Conservation (phyloP, 2,113 vertebrate genomes). For the Hemicordylus capensis region DNA sequence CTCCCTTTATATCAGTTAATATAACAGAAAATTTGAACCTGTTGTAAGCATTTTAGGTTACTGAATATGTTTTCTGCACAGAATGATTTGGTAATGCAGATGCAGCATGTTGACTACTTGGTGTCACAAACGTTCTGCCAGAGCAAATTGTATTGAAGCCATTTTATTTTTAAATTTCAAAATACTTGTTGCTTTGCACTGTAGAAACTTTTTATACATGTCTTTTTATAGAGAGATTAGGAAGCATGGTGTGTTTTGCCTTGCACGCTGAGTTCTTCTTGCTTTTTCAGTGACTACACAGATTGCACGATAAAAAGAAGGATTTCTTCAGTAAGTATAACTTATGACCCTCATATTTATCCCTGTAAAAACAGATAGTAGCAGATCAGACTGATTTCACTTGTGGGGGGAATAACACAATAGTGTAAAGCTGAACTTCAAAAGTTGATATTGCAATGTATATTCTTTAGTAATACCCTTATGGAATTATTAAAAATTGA, state of each 20-base stretch:
- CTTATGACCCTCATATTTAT: not conserved
- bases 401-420: not conserved
- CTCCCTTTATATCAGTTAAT: not conserved
- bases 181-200: not conserved
- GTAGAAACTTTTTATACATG: not conserved
- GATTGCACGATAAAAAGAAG: conserved; percentile 69
- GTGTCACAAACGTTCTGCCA: not conserved
- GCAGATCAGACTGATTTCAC: not conserved
- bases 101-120: not conserved
- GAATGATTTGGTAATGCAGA: not conserved
- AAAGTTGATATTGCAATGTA: not conserved
- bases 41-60: not conserved
- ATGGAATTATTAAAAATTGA: not conserved
- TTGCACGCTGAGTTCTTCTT: not conserved
- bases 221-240: not conserved
- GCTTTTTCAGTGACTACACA: conserved; percentile 68
- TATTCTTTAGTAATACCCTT: not conserved
- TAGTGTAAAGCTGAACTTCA: not conserved
- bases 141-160: not conserved
- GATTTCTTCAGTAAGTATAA: conserved; percentile 78
- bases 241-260: conserved; percentile 4
- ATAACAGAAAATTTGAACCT: not conserved
- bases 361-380: not conserved
- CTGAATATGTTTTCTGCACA: not conserved
- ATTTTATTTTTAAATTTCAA: not conserved